phyloP scores from a whole-genome alignment of 2,888 invertebrate species.

The Taenaris catops region DNA sequence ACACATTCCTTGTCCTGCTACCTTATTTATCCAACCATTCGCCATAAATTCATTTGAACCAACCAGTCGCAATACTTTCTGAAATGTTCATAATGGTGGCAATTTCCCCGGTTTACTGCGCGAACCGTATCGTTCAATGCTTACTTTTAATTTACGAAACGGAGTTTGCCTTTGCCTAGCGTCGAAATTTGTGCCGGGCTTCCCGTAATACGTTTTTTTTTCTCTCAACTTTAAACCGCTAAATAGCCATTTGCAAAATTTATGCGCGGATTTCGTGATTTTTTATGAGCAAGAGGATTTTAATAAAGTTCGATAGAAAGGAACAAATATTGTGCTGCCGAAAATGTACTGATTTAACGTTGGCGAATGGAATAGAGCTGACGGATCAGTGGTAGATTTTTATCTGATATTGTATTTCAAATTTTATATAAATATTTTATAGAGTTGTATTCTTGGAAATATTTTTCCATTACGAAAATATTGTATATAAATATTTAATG shows the following conservation, averaged over 20 bases:
- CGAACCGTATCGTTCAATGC: conserved; percentile 38
- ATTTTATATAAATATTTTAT: no score
- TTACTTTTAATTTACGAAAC: conserved; percentile 60
- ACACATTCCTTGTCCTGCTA: conserved; percentile 69
- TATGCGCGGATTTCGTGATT: conserved; percentile 19
- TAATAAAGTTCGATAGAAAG: conserved; percentile 15
- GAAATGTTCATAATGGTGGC: no score
- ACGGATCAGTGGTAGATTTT: no score
- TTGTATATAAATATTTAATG: no score
- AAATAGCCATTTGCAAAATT: conserved; percentile 22
- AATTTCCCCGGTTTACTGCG: conserved; percentile 34
- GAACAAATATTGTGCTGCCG: conserved; percentile 11
- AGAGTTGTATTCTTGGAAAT: no score
- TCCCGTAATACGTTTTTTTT: conserved; percentile 22
- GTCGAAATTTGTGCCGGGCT: conserved; percentile 23
- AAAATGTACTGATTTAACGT: conserved; percentile 1
- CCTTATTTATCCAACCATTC: conserved; percentile 63
- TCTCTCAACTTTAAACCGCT: conserved; percentile 22
- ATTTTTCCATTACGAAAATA: no score
- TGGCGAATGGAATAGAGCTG: no score
- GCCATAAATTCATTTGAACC: conserved; percentile 81
- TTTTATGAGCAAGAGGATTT: conserved; percentile 19
- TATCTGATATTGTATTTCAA: no score
- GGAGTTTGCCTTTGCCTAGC: conserved; percentile 35
- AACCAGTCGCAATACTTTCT: conserved; percentile 53